These are phyloP conservation scores for Lytechinus variegatus DNA, from an alignment of 35 echinoderm and acorn worm genomes.

Conservation along the genomic window DNA sequence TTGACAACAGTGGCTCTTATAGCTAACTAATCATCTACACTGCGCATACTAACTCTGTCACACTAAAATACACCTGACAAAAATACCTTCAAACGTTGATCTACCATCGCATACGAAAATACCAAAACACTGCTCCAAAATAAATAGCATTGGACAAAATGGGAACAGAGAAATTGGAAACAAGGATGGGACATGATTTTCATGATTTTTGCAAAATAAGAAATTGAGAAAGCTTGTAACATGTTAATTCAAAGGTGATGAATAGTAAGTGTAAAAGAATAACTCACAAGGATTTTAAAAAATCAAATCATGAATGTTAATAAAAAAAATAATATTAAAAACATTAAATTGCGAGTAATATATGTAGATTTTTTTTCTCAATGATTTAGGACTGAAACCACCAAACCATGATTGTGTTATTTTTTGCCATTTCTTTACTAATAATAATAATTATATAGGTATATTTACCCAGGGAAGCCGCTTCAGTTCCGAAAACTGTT, in stretches of 20 bases:
- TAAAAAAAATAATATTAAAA: too few species aligned
- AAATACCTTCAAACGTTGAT: not conserved
- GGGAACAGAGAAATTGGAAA: not conserved
- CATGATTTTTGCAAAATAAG: not conserved
- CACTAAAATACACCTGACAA: slow-evolving; percentile 25
- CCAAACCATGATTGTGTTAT: too few species aligned
- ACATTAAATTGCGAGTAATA: too few species aligned
- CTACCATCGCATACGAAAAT: not conserved
- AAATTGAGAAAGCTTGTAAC: not conserved
- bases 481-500: too few species aligned
- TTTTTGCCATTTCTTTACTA: too few species aligned
- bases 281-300: too few species aligned
- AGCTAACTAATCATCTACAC: slow-evolving; percentile 17
- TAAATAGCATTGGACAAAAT: not conserved
- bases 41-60: not conserved
- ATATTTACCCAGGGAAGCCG: too few species aligned
- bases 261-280: not conserved
- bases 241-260: not conserved
- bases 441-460: too few species aligned
- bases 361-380: too few species aligned
- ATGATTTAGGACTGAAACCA: too few species aligned
- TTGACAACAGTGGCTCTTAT: slow-evolving; percentile 20
- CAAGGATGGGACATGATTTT: too few species aligned
- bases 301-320: too few species aligned
- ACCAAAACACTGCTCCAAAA: not conserved